Evolutionary conservation across 1,140 invertebrate species (phyloP).

Genomic region (Sitobion miscanthi): DNA sequence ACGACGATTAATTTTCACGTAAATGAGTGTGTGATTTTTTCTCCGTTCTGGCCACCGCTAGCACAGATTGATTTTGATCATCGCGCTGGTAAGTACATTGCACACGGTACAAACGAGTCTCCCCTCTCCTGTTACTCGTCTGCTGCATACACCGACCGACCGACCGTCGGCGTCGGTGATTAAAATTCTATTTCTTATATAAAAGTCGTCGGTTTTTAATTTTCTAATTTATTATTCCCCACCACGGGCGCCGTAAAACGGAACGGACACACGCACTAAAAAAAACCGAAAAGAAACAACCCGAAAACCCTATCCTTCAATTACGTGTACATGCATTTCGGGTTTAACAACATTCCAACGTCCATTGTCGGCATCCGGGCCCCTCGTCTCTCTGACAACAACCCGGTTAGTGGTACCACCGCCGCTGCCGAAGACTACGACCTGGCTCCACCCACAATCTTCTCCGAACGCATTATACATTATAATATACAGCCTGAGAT

Average conservation of each 20-base stretch:
- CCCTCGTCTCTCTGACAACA: constrained; percentile 33
- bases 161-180: not conserved
- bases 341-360: constrained; percentile 56
- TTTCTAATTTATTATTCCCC: constrained; percentile 43
- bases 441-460: constrained; percentile 43
- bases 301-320: constrained; percentile 53
- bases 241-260: constrained; percentile 27
- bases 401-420: constrained; percentile 48
- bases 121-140: not conserved
- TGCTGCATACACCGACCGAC: not conserved
- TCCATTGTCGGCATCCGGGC: constrained; percentile 47
- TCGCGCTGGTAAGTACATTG: not conserved
- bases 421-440: not conserved
- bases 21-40: not conserved
- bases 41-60: not conserved
- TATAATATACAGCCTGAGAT: not conserved
- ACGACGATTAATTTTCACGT: not conserved
- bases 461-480: not conserved
- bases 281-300: constrained; percentile 32
- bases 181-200: constrained; percentile 42
- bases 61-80: not conserved
- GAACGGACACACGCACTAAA: not conserved
- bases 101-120: not conserved
- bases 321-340: constrained; percentile 46
- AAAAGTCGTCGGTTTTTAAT: constrained; percentile 45